Conservation (phyloP, 2,113 vertebrate species). For the Laticauda colubrina region DNA sequence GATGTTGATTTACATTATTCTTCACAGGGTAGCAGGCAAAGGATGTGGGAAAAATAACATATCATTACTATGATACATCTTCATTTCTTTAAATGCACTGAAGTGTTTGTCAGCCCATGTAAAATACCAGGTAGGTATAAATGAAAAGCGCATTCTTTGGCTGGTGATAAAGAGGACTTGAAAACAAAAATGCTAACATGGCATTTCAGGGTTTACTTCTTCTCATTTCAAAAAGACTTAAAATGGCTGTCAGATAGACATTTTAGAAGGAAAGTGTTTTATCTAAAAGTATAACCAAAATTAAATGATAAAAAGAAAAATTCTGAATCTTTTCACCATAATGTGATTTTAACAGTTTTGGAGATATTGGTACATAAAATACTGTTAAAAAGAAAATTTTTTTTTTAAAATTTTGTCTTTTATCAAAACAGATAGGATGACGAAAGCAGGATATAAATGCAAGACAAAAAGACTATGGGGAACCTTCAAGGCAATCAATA, state of each 20-base stretch:
- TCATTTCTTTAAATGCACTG: slow-evolving; percentile 33
- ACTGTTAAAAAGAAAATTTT: neutral
- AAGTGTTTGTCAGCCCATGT: slow-evolving; percentile 18
- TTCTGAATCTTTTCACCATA: neutral
- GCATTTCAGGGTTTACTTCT: slow-evolving; percentile 42
- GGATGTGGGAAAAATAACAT: slow-evolving; percentile 41
- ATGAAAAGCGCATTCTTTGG: slow-evolving; percentile 43
- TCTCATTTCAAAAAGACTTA: slow-evolving; percentile 21
- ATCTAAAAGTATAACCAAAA: neutral
- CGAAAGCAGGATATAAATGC: neutral
- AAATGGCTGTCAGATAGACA: neutral
- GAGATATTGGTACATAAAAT: neutral
- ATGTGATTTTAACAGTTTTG: fast-evolving
- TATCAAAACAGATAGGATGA: neutral
- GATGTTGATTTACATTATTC: slow-evolving; percentile 65
- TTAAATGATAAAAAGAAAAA: neutral
- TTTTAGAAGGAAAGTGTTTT: neutral
- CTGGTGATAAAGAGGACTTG: slow-evolving; percentile 42
- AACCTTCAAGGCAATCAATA: neutral
- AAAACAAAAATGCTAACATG: slow-evolving; percentile 44
- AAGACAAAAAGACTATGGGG: neutral
- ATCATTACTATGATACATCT: slow-evolving; percentile 63
- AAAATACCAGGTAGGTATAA: slow-evolving; percentile 52
- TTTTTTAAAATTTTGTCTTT: neutral
- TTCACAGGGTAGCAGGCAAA: slow-evolving; percentile 49